Base-by-base conservation (phyloP, 2,888 invertebrate species). In the Leptopilina syphax region DNA sequence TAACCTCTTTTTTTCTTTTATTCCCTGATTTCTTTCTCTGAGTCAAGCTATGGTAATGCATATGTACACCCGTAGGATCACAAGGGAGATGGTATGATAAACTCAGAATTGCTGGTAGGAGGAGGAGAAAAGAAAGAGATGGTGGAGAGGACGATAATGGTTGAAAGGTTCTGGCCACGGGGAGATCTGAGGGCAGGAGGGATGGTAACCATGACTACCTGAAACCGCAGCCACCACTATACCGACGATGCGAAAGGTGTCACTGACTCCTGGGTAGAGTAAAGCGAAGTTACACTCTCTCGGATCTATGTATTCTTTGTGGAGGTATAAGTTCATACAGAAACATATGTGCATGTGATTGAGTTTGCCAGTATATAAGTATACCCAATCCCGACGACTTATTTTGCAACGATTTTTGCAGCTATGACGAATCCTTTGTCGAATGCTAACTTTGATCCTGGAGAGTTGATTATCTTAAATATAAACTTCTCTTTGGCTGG, bases 141-240 rank as follows among this genome's bases (percentile, higher is more conserved):
- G 83, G 82, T 80, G 83, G 79, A 83, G 83, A 81, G 81, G 83
- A 79, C 83, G 85, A 86, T 83, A 84, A 82, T 79, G 85, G 84
- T 80, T 66, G 80, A 81, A 78, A 76, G 84, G 77, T 80, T 77
- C 7, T 10, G 83, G 78, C 73, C 50, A 12, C 9, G 73, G 82
- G 60, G 41, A 50, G 41, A 68, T 57, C 82, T 84, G 82, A 80
- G 83, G 83, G 83, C 54, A 77, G 79, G 79, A 77, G 81, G 70
- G 88, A 83, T 87, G 89, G 91, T 92, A 90, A 86, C 91, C 90
- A 91, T 91, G 90, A 87, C 87, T 90, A 91, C 91, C 87, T 88
- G 88, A 89, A 89, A 90, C 90, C 90, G 89, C 90, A 89, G 90
- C 86, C 88, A 85, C 89, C 90, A 88, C 85, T 87, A 63, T 63